A percentile compares a stretch with the other conserved stretches of the same genome.
These are phyloP conservation scores for Sinocyclocheilus rhinocerous DNA, from an alignment of 2,113 vertebrate genomes.

Conservation along the genomic window DNA sequence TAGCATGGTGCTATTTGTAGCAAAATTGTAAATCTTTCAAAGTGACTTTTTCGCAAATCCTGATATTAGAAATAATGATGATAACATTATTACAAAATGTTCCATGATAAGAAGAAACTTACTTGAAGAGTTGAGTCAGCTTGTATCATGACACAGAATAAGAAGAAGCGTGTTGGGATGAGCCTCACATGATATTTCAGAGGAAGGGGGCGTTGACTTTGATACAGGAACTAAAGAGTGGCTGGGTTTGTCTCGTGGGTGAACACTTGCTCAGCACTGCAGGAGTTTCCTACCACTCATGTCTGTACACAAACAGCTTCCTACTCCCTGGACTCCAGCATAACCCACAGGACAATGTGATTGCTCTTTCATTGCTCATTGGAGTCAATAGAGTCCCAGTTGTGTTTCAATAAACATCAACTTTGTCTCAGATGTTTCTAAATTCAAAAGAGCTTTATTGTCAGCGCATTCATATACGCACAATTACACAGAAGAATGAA, in stretches of 20 bases:
- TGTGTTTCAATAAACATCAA: not conserved
- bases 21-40: not conserved
- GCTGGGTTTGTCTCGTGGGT: not conserved
- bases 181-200: conserved; percentile 7
- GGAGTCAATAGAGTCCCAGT: not conserved
- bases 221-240: conserved; percentile 1
- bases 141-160: not conserved
- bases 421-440: not conserved
- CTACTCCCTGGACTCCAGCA: not conserved
- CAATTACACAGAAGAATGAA: not conserved
- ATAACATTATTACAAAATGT: not conserved
- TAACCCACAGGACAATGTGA: not conserved
- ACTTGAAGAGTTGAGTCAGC: conserved; percentile 7
- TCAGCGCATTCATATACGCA: not conserved
- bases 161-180: not conserved
- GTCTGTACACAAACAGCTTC: not conserved
- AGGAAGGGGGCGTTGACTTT: not conserved
- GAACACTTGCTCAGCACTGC: conserved; percentile 30
- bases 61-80: not conserved
- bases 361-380: not conserved
- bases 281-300: not conserved
- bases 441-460: conserved; percentile 6
- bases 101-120: not conserved
- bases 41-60: not conserved
- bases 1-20: not conserved